Evolutionary conservation across 2,113 vertebrate genomes (phyloP).

Genomic region (Podocnemis expansa): DNA sequence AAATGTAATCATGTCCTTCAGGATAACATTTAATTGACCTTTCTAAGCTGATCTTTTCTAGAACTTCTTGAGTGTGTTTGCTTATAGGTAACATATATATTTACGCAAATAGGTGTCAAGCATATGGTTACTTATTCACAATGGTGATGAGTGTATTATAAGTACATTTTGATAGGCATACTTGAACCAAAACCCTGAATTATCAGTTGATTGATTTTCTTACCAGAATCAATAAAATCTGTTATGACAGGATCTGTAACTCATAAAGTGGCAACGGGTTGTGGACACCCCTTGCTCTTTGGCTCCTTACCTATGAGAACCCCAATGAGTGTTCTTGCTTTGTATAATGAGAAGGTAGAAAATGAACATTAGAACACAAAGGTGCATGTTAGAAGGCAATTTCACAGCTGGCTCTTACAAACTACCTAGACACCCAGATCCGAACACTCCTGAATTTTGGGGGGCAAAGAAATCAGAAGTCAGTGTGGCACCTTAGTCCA

Average conservation of each 20-base stretch:
- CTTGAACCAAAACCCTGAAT: neutral
- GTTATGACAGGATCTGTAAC: neutral
- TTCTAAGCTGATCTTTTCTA: neutral
- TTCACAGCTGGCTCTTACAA: neutral
- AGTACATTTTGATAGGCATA: neutral
- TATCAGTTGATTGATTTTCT: neutral
- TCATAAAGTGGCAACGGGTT: neutral
- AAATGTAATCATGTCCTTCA: neutral
- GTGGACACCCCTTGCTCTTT: neutral
- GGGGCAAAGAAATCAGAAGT: neutral
- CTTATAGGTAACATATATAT: neutral
- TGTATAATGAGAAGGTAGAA: neutral
- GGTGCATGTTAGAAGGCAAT: no score
- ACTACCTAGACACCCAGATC: neutral
- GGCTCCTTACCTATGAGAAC: neutral
- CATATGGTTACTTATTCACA: neutral
- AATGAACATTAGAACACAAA: no score
- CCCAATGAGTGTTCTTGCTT: neutral
- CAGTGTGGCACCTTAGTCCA: neutral
- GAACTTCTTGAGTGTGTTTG: neutral
- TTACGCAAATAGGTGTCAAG: neutral
- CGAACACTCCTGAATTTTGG: neutral
- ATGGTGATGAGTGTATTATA: neutral
- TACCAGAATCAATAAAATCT: neutral
- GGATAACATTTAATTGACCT: neutral